These are phyloP conservation scores for Galbula dea DNA, from an alignment of 2,113 vertebrate genomes.

Conservation along the genomic window DNA sequence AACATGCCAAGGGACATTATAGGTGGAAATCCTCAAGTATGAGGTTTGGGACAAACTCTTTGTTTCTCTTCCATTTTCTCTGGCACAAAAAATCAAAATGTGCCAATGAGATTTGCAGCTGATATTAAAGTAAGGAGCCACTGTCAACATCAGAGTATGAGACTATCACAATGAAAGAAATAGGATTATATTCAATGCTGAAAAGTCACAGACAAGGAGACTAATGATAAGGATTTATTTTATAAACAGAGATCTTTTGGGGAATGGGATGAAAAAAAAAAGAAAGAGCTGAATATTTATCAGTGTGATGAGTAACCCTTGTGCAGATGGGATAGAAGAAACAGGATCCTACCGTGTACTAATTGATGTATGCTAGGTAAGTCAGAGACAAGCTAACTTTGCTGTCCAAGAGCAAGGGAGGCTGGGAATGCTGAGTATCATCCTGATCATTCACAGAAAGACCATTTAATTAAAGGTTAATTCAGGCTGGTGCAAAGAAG, in stretches of 20 bases:
- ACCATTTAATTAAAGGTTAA: background rate
- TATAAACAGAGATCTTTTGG: background rate
- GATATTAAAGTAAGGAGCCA: background rate
- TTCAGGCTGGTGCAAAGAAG: background rate
- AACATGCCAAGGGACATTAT: background rate
- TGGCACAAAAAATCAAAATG: background rate
- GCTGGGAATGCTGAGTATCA: background rate
- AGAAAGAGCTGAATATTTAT: background rate
- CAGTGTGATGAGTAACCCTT: too few species aligned
- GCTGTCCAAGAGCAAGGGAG: background rate
- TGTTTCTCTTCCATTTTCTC: background rate
- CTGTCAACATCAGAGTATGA: background rate
- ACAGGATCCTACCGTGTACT: background rate
- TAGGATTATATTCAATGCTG: background rate
- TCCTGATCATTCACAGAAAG: background rate
- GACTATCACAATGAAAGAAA: background rate
- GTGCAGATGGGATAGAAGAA: background rate
- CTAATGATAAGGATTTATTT: background rate
- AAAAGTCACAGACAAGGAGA: background rate
- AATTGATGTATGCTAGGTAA: background rate
- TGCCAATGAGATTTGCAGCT: background rate
- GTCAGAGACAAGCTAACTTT: background rate
- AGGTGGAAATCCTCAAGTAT: background rate
- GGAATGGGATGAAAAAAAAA: background rate
- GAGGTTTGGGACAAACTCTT: background rate